Evolutionary conservation across 2,797 vertebrate genomes (phyloP), one percentile per base, ranked within the genome.

Genomic region (Manis pentadactyla): DNA sequence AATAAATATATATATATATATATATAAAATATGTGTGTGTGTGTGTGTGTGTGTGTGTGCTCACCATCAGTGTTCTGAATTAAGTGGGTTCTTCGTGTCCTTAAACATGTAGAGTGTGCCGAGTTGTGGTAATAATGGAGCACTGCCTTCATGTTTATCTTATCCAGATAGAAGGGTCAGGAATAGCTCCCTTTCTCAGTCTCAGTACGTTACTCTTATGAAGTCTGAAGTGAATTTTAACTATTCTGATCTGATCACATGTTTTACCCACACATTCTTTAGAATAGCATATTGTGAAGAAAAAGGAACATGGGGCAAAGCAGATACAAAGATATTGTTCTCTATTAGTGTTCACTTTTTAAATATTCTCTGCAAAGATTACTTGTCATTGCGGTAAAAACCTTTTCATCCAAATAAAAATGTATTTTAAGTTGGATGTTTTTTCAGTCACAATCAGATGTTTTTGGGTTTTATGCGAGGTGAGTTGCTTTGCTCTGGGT

Each of bases 391-490:
- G 55, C 3, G 14, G 3, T n/a, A 90, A 71, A 90, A 89, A 74
- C 7, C 19, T 96, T 95, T 94, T 51, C 73, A 89, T 75, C 42
- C 75, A 92, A 64, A 64, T 84, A 77, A 92, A 85, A 94, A 49
- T 68, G 11, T 46, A 53, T 61, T 90, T 87, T 74, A 25, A 63
- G 34, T 85, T 88, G 61, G 6, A 34, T 66, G 46, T 46, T 46
- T 46, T 96, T 55, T 0, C 0, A 29, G 77, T 87, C 42, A 59
- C 15, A 42, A 2, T 34, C 15, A 1, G 49, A 29, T 25, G 19
- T 34, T 77, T 78, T 71, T 46, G 37, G 7, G 39, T 83, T 71
- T 93, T 66, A 55, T 59, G 49, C 37, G 78, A 73, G 12, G 5
- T 37, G n/a, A 69, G 53, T 61, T 69, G 19, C 74, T 81, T 89